Evolutionary conservation across 1,140 invertebrate species (phyloP).

Genomic region (Drosophila miranda): DNA sequence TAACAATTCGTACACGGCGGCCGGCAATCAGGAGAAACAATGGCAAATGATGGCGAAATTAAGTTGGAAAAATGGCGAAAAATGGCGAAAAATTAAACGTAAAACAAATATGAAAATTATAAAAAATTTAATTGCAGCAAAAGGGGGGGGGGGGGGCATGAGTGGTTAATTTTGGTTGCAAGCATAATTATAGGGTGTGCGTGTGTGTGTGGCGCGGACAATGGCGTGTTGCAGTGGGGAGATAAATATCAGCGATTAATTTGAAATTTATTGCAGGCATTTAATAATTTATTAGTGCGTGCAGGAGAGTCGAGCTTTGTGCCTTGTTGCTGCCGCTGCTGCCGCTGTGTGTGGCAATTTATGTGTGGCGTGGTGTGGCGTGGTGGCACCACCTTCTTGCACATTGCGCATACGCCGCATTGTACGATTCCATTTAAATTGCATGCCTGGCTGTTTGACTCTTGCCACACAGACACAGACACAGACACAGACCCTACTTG

Average conservation of each 20-base stretch:
- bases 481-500: constrained; percentile 3
- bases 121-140: constrained; percentile 30
- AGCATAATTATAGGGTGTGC: constrained; percentile 56
- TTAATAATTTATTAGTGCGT: constrained; percentile 80
- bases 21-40: constrained; percentile 30
- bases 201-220: constrained; percentile 6
- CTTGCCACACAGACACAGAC: constrained; percentile 37
- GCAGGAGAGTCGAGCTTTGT: constrained; percentile 41
- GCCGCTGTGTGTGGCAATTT: constrained; percentile 36
- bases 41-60: constrained; percentile 40
- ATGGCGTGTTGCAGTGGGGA: constrained; percentile 55
- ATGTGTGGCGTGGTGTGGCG: constrained; percentile 34
- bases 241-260: constrained; percentile 81
- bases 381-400: constrained; percentile 36
- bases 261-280: constrained; percentile 79
- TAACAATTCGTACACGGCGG: constrained; percentile 34
- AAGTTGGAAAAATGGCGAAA: constrained; percentile 23
- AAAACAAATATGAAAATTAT: constrained; percentile 47
- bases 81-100: constrained; percentile 33
- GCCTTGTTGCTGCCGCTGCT: constrained; percentile 33
- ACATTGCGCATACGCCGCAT: constrained; percentile 71
- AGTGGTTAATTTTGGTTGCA: constrained; percentile 38
- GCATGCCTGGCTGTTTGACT: constrained; percentile 71
- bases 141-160: neutral
- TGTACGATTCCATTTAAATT: constrained; percentile 77